A percentile compares a stretch with the other conserved stretches of the same genome.
These are phyloP conservation scores for Morpho achilles DNA, from an alignment of 2,888 invertebrate genomes.

Conservation along the genomic window DNA sequence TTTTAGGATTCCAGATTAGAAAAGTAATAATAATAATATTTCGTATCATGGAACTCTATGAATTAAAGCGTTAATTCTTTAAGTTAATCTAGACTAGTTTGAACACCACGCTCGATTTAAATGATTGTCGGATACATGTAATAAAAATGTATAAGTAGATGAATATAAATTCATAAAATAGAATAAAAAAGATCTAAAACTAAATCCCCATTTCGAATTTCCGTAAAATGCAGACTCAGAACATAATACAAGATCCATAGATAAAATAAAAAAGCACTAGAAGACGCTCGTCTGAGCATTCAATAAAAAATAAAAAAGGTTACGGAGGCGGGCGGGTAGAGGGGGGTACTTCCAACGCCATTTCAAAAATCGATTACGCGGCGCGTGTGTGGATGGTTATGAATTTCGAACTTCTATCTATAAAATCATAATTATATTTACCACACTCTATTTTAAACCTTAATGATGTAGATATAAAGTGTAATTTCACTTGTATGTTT, in stretches of 20 bases:
- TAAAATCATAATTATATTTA: constrained; percentile 18
- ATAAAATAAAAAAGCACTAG: constrained; percentile 12
- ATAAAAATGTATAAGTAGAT: not conserved
- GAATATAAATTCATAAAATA: too few species aligned
- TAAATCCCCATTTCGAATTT: constrained; percentile 1
- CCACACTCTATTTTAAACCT: not conserved
- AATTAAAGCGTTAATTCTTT: too few species aligned
- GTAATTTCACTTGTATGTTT: not conserved
- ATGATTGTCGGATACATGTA: too few species aligned
- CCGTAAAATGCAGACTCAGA: constrained; percentile 1
- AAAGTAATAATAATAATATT: too few species aligned
- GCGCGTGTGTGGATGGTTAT: constrained; percentile 69
- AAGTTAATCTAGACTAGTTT: too few species aligned
- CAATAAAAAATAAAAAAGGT: constrained; percentile 31
- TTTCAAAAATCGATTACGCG: constrained; percentile 73
- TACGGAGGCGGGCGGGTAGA: constrained; percentile 30
- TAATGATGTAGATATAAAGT: not conserved
- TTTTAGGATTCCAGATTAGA: too few species aligned
- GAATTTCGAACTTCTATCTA: constrained; percentile 35
- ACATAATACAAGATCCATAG: constrained; percentile 7
- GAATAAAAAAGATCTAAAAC: not conserved
- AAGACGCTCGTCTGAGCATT: constrained; percentile 19
- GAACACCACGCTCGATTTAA: too few species aligned
- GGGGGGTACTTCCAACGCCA: constrained; percentile 33
- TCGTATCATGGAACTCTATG: too few species aligned